phyloP scores from a whole-genome alignment of 2,113 vertebrate species.

The Himantopus leucocephalus region DNA sequence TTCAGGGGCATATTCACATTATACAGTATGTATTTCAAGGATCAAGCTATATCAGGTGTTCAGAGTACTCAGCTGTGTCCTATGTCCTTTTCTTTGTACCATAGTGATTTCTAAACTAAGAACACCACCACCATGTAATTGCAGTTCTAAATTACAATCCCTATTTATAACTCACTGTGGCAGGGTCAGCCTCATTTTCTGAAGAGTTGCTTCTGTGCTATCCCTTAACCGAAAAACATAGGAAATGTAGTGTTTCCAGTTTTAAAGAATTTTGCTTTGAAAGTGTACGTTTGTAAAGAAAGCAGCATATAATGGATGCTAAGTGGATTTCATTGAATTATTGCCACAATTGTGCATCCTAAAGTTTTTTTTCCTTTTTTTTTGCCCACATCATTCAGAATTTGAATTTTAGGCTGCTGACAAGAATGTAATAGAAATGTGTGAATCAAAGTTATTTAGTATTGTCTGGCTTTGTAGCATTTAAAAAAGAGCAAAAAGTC shows the following conservation, averaged over 20 bases:
- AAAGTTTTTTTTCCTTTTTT: neutral
- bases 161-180: slow-evolving; percentile 43
- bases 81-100: slow-evolving; percentile 7
- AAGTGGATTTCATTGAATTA: neutral
- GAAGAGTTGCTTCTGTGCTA: neutral
- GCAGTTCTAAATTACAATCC: slow-evolving; percentile 32
- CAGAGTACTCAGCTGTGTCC: neutral
- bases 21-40: neutral
- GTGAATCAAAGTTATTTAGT: neutral
- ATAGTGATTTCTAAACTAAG: slow-evolving; percentile 29
- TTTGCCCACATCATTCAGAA: neutral
- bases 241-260: neutral
- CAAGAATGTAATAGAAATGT: neutral
- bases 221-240: neutral
- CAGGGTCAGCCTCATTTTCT: slow-evolving; percentile 10
- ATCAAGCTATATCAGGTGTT: neutral
- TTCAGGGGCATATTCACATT: neutral
- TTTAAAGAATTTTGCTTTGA: neutral
- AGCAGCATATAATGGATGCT: neutral
- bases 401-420: neutral
- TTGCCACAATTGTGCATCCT: neutral
- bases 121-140: neutral
- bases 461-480: neutral
- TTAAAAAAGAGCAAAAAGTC: neutral
- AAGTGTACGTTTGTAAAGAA: neutral